phyloP scores from a whole-genome alignment of 2,113 vertebrate genomes.

The Poeciliopsis turrubarensis region DNA sequence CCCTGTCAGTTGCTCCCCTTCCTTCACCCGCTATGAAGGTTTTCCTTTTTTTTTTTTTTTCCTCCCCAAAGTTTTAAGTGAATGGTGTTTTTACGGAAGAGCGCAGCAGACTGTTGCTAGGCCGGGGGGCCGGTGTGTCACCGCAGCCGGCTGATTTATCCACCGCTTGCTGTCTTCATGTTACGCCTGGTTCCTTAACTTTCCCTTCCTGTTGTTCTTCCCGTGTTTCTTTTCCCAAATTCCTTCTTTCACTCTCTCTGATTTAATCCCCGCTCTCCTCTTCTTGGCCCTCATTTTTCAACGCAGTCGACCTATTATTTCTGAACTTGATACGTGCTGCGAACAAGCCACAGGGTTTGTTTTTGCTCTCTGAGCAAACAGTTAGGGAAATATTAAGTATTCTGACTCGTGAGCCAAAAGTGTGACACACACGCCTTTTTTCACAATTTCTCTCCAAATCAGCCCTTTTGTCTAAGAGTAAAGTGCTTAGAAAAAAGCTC shows the following conservation, averaged over 20 bases:
- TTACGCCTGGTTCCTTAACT: conserved; percentile 77
- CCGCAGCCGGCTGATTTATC: conserved; percentile 78
- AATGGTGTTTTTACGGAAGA: conserved; percentile 82
- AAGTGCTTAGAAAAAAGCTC: background rate
- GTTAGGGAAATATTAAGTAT: conserved; percentile 37
- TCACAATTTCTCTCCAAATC: conserved; percentile 22
- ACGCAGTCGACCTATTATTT: conserved; percentile 38
- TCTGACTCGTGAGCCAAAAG: conserved; percentile 7
- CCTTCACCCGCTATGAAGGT: conserved; percentile 25
- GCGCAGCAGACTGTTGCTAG: conserved; percentile 52
- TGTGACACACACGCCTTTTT: conserved; percentile 37
- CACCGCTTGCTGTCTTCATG: conserved; percentile 77
- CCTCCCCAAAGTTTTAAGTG: conserved; percentile 48
- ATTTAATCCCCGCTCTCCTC: conserved; percentile 30
- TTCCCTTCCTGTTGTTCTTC: conserved; percentile 84
- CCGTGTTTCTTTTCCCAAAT: conserved; percentile 78
- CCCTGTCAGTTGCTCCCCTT: conserved; percentile 35
- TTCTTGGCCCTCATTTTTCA: conserved; percentile 52
- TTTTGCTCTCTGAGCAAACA: conserved; percentile 42
- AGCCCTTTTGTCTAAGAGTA: conserved; percentile 12
- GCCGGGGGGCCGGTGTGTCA: conserved; percentile 67
- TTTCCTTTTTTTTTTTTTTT: conserved; percentile 40
- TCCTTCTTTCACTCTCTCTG: conserved; percentile 62
- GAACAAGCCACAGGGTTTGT: conserved; percentile 53
- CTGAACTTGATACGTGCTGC: conserved; percentile 54